A percentile compares a stretch with the other conserved stretches of the same genome.
Conservation (phyloP, 2,797 vertebrate species). For the Ctenopoma kingsleyae region DNA sequence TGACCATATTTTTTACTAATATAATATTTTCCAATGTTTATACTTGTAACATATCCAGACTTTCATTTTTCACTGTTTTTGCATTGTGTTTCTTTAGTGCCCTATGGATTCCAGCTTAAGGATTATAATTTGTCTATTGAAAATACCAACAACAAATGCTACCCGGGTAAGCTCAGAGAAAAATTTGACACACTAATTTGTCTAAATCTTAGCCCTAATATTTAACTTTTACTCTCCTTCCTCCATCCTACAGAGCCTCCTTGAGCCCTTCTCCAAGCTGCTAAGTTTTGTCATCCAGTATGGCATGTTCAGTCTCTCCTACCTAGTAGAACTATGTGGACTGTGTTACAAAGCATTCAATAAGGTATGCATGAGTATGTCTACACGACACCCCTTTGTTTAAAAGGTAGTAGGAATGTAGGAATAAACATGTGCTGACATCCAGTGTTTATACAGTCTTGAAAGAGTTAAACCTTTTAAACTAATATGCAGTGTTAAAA, state of each 20-base stretch:
- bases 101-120: conserved; percentile 97
- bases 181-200: conserved; percentile 8
- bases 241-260: conserved; percentile 87
- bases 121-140: conserved; percentile 98
- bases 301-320: conserved; percentile 94
- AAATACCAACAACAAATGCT: conserved; percentile 96
- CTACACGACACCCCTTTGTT: not conserved
- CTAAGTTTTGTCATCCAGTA: conserved; percentile 98
- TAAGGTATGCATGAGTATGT: conserved; percentile 86
- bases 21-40: not conserved
- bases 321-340: conserved; percentile 96
- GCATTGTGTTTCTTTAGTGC: conserved; percentile 84
- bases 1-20: not conserved
- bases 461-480: conserved; percentile 64
- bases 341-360: conserved; percentile 97
- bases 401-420: not conserved
- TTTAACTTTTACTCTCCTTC: conserved; percentile 14
- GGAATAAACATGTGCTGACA: conserved; percentile 24
- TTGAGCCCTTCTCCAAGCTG: conserved; percentile 98
- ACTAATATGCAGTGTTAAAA: conserved; percentile 58
- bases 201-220: conserved; percentile 22
- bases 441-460: not conserved
- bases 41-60: not conserved
- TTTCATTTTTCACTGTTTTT: not conserved
- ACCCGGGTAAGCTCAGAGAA: conserved; percentile 88